Conservation (phyloP, 1,140 invertebrate genomes). For the Drosophila azteca region DNA sequence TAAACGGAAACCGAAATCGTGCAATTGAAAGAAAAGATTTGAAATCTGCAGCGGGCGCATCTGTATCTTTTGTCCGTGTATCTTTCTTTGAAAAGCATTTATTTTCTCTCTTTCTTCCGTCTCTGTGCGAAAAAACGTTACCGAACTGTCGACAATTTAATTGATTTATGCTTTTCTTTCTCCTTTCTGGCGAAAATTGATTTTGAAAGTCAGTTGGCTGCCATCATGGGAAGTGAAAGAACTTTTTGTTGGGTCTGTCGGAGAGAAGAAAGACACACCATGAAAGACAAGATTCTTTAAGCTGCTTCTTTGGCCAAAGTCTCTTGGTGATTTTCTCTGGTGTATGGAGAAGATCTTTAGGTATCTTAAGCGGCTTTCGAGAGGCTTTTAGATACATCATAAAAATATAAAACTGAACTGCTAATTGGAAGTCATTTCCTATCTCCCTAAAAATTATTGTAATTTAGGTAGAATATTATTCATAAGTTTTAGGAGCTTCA, state of each 20-base stretch:
- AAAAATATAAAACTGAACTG: too few relatives aligned
- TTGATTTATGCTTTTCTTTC: conserved; percentile 64
- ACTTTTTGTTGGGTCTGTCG: not conserved
- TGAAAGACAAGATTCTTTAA: too few relatives aligned
- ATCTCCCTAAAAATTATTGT: too few relatives aligned
- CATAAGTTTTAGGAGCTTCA: too few relatives aligned
- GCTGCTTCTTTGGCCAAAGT: too few relatives aligned
- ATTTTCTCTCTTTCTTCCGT: conserved; percentile 8
- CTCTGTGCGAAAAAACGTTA: conserved; percentile 41
- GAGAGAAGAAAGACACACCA: too few relatives aligned
- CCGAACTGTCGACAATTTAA: conserved; percentile 74
- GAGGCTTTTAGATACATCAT: too few relatives aligned
- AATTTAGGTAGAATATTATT: too few relatives aligned
- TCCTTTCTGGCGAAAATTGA: conserved; percentile 42
- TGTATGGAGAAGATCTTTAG: too few relatives aligned
- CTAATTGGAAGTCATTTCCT: too few relatives aligned
- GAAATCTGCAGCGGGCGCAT: conserved; percentile 19
- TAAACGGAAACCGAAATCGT: conserved; percentile 69
- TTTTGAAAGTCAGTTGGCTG: conserved; percentile 27
- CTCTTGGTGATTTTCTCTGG: too few relatives aligned
- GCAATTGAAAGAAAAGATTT: conserved; percentile 61
- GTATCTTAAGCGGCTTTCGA: too few relatives aligned
- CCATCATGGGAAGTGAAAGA: conserved; percentile 9
- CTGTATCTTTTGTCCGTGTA: conserved; percentile 27
- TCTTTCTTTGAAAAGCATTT: conserved; percentile 18